A percentile compares a stretch with the other conserved stretches of the same genome.
Conservation (phyloP, 2,113 vertebrate genomes). For the Corapipo altera region DNA sequence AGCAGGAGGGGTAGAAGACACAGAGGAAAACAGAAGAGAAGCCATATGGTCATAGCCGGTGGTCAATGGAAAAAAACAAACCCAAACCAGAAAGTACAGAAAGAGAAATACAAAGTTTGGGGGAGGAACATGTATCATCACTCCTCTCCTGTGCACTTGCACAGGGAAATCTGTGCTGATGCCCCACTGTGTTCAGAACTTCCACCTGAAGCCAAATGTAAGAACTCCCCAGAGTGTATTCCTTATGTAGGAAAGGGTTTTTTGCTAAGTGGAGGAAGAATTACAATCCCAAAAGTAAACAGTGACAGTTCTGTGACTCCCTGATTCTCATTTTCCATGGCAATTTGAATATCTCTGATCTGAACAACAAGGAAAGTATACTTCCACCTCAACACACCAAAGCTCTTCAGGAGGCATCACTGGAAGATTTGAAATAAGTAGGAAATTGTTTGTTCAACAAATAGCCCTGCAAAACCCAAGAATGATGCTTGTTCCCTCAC, state of each 20-base stretch:
- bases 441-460: neutral
- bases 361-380: neutral
- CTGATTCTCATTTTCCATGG: neutral
- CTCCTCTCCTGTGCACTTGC: neutral
- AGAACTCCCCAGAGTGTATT: neutral
- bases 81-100: neutral
- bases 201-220: neutral
- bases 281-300: neutral
- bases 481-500: neutral
- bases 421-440: neutral
- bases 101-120: neutral
- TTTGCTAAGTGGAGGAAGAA: neutral
- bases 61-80: slow-evolving; percentile 46
- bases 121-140: neutral
- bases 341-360: neutral
- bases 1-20: slow-evolving; percentile 35
- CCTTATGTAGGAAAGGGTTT: neutral
- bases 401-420: neutral
- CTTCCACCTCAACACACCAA: neutral
- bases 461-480: neutral
- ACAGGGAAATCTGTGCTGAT: neutral
- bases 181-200: neutral
- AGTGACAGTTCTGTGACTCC: neutral
- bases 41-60: slow-evolving; percentile 69
- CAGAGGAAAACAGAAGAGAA: slow-evolving; percentile 68